Evolutionary conservation across 2,888 invertebrate species (phyloP).

Genomic region (Pristionchus arcanus): DNA sequence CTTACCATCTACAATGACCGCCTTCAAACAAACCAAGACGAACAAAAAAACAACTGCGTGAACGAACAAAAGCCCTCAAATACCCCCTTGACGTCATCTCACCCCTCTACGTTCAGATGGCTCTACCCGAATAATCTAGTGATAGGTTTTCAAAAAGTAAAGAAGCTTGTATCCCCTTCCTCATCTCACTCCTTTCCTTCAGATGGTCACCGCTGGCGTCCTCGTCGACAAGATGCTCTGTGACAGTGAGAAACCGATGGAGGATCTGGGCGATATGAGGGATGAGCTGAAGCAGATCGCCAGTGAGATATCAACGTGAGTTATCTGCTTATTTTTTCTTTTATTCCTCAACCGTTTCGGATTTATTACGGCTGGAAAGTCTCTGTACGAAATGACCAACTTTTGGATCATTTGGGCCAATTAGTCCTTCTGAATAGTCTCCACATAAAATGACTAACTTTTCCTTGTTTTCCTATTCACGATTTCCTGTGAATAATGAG

Average conservation of each 20-base stretch:
- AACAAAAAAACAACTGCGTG: no score
- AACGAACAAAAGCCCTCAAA: no score
- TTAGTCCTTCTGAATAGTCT: conserved; percentile 34
- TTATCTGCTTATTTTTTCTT: neutral
- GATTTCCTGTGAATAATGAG: no score
- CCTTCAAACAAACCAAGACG: no score
- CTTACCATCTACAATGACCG: no score
- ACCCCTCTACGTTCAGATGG: no score
- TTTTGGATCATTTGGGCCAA: no score
- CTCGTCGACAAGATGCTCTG: conserved; percentile 64
- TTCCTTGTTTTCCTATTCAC: neutral
- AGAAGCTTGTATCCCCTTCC: no score
- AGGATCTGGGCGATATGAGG: conserved; percentile 62
- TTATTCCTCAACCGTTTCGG: neutral
- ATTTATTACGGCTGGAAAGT: neutral
- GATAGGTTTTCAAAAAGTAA: no score
- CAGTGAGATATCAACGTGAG: conserved; percentile 61
- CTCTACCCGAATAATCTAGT: no score
- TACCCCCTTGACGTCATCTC: neutral
- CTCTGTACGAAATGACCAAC: neutral
- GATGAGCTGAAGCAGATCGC: conserved; percentile 70
- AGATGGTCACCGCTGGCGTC: conserved; percentile 64
- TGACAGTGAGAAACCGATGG: conserved; percentile 45
- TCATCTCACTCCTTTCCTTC: neutral
- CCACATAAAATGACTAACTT: conserved; percentile 45